Evolutionary conservation across 2,113 vertebrate genomes (phyloP), one percentile per base, ranked within the genome.

Genomic region (Carettochelys insculpta): DNA sequence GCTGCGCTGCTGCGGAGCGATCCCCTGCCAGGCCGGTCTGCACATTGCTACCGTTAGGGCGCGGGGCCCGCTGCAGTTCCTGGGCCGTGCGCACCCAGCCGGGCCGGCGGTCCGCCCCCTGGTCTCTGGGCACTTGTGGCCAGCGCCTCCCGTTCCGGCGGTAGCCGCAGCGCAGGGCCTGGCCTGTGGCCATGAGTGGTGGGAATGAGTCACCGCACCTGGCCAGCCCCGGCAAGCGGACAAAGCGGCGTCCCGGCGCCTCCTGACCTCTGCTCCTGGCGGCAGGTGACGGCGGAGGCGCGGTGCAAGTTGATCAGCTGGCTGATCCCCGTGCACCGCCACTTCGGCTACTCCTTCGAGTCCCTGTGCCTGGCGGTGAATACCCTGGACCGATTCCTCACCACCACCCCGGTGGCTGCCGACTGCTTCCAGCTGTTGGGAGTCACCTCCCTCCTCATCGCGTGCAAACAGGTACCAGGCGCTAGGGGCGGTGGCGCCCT

Each of bases 341-440:
- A 98, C 27, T 98, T 99, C 83, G 96, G 90, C 8, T 93, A 99
- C 71, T 99, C 98, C 41, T 99, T 99, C 31, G 99, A 99, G 95
- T 98, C 99, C 1, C 98, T 98, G 90, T 99, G 99, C 91, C 97
- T 99, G 92, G 93, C 99, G 0, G 98, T 99, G 88, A 99, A 99
- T 94, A 99, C 97, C 75, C 97, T 99, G 97, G 99, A 99, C 96
- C 98, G 99, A 52, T 99, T 99, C 93, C 98, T 99, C 77, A 87
- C 95, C 50, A 98, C 98, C 56, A 99, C 98, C 0, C 98, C 99
- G 0, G 98, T 99, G 82, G 99, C 99, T 14, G 96, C 98, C 1
- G 99, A 99, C 96, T 99, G 99, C 95, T 99, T 99, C 96, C 99
- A 99, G 97, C 97, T 99, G 2, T 97, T 99, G n/a, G 99, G 99